These are phyloP conservation scores for Heliconius ethilla DNA, from an alignment of 2,888 invertebrate species.

Conservation along the genomic window DNA sequence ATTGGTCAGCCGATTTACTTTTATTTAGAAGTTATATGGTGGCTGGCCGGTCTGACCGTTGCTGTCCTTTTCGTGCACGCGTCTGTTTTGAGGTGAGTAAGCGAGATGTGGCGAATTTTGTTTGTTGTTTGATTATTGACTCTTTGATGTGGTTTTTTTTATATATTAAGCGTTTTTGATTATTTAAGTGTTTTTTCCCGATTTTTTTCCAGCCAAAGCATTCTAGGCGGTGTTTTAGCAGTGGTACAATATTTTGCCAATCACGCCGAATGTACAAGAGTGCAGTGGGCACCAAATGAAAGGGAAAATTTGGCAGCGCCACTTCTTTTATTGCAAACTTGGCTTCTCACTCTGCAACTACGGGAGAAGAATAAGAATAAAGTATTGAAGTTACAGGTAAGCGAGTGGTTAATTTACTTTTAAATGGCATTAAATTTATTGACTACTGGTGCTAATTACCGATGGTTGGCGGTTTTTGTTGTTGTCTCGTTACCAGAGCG, in stretches of 20 bases:
- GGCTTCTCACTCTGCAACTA: conserved; percentile 83
- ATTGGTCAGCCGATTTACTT: conserved; percentile 90
- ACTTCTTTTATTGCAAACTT: conserved; percentile 87
- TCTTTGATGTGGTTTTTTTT: neutral
- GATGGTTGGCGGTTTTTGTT: too few species aligned
- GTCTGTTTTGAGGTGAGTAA: conserved; percentile 83
- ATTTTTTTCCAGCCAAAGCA: conserved; percentile 80
- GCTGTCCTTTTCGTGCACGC: conserved; percentile 86
- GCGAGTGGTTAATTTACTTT: neutral
- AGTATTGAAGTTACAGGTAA: conserved; percentile 52
- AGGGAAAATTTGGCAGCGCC: conserved; percentile 94
- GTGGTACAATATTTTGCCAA: conserved; percentile 89
- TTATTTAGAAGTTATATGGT: conserved; percentile 90
- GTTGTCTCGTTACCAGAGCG: too few species aligned
- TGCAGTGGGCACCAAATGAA: conserved; percentile 93
- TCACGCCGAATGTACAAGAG: conserved; percentile 91
- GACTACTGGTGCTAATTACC: neutral
- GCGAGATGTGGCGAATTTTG: neutral
- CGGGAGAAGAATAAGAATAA: conserved; percentile 54
- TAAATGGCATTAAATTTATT: neutral
- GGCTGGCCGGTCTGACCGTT: conserved; percentile 87
- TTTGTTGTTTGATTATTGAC: too few species aligned
- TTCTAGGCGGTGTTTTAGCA: conserved; percentile 88
- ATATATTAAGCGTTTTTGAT: conserved; percentile 37
- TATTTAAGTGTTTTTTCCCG: conserved; percentile 41